Base-by-base conservation (phyloP, 2,888 invertebrate genomes). In the Cataglyphis albicans region DNA sequence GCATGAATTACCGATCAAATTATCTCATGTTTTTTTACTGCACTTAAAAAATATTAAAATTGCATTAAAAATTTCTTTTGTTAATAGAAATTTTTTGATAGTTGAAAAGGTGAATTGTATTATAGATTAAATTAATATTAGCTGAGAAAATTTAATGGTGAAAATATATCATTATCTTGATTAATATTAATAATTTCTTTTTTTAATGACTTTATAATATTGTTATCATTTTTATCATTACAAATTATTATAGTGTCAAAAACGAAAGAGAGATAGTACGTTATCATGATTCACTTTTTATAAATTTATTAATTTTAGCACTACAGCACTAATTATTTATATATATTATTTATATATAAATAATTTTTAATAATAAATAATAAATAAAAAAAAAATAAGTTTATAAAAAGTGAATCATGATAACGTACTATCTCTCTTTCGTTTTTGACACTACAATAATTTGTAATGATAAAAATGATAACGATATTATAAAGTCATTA, bases 1-100 rank as follows among this genome's bases (percentile, higher is more conserved):
- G 21, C 10, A 44, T 70, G 18, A 80, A 80, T 32, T 70, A 44
- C 48, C 10, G 70, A 70, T 59, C 21, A n/a, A 57, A 44, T 57
- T 68, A 41, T 41, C 41, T 15, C 29, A 29, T 6, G 3, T 38
- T 12, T 44, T 25, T 32, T n/a, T 61, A 78, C 41, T 29, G 21
- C 6, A 1, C 35, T 59, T 18, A n/a, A n/a, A 10, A 48, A 59
- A 12, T 12, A 25, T 25, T 25, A 25, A 25, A 25, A 25, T 25
- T 25, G 25, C 25, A 25, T 25, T 25, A 25, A 25, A 25, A 59
- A 35, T 48, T 29, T 18, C 21, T 29, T 32, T 6, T 18, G 3
- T 55, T 25, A 25, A 52, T n/a, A 38, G n/a, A 52, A 65, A 41
- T 38, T 35, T 35, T 4, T 35, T 4, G 0, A 0, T 21, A 63